Conservation (phyloP, 2,797 vertebrate species). For the Centroberyx gerrardi region DNA sequence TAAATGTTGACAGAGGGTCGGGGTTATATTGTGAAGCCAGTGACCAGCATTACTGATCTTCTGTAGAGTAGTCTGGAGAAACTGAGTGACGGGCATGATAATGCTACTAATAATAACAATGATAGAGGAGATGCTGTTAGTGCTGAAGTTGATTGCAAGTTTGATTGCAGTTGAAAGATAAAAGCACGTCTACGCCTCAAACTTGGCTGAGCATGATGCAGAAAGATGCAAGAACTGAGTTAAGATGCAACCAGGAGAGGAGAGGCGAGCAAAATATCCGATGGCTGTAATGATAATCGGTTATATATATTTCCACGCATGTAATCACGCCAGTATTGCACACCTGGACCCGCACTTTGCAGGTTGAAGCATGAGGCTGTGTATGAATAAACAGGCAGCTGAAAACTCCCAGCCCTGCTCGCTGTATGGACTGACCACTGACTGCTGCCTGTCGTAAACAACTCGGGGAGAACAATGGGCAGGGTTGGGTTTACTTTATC, state of each 20-base stretch:
- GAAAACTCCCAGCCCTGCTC: not conserved
- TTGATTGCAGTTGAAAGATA: not conserved
- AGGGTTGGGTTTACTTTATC: conserved; percentile 80
- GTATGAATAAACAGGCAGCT: not conserved
- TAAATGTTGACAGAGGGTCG: not conserved
- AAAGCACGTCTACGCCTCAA: not conserved
- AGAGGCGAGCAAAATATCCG: not conserved
- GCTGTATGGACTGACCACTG: conserved; percentile 70
- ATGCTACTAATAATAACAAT: no score
- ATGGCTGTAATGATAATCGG: not conserved
- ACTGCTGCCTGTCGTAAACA: conserved; percentile 87
- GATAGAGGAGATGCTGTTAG: no score
- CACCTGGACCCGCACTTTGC: not conserved
- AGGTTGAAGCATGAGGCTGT: not conserved
- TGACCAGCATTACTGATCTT: not conserved
- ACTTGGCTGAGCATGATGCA: conserved; percentile 14
- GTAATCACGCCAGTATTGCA: not conserved
- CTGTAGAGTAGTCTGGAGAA: no score
- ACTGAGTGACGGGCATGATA: no score
- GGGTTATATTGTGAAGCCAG: not conserved
- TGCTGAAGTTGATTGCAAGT: not conserved
- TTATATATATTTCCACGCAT: not conserved
- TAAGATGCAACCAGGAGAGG: not conserved
- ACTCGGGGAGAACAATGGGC: conserved; percentile 88
- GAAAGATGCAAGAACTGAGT: conserved; percentile 2